Evolutionary conservation across 2,888 invertebrate species (phyloP).

Genomic region (Eristalinus aeneus): DNA sequence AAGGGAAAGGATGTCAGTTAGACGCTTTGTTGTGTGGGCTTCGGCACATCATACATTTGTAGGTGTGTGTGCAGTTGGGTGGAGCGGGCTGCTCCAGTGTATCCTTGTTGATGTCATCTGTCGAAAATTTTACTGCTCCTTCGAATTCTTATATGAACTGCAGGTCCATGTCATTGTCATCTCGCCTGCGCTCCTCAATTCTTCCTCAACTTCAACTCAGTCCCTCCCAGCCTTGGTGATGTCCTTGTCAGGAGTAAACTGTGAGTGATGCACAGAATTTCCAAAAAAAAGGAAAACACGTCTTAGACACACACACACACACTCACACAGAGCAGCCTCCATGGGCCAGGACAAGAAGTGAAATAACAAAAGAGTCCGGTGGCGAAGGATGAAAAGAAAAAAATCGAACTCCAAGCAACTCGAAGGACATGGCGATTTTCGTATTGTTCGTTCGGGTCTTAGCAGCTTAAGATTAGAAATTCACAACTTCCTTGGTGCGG

Average conservation of each 20-base stretch:
- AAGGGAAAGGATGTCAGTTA: slow-evolving; percentile 43
- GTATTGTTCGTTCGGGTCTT: slow-evolving; percentile 62
- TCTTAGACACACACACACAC: no score
- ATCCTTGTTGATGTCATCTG: slow-evolving; percentile 60
- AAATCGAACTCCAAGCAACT: neutral
- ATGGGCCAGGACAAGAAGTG: slow-evolving; percentile 29
- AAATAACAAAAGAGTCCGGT: neutral
- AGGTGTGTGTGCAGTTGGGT: slow-evolving; percentile 6
- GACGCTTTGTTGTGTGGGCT: neutral
- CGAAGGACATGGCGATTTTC: slow-evolving; percentile 64
- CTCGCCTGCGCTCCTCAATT: slow-evolving; percentile 13
- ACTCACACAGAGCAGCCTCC: slow-evolving; percentile 3
- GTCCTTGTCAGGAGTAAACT: slow-evolving; percentile 61
- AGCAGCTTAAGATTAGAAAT: slow-evolving; percentile 69
- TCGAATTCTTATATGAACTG: slow-evolving; percentile 39
- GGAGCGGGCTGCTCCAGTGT: neutral
- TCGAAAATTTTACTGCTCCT: slow-evolving; percentile 60
- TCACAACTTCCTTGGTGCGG: slow-evolving; percentile 55
- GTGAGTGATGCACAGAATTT: slow-evolving; percentile 62
- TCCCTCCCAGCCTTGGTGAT: slow-evolving; percentile 6
- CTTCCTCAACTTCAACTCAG: slow-evolving; percentile 10
- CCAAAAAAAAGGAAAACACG: slow-evolving; percentile 27
- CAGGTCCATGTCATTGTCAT: slow-evolving; percentile 48
- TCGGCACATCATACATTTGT: neutral
- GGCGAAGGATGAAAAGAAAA: neutral